phyloP scores from a whole-genome alignment of 2,113 vertebrate species.

The Pontoporia blainvillei region DNA sequence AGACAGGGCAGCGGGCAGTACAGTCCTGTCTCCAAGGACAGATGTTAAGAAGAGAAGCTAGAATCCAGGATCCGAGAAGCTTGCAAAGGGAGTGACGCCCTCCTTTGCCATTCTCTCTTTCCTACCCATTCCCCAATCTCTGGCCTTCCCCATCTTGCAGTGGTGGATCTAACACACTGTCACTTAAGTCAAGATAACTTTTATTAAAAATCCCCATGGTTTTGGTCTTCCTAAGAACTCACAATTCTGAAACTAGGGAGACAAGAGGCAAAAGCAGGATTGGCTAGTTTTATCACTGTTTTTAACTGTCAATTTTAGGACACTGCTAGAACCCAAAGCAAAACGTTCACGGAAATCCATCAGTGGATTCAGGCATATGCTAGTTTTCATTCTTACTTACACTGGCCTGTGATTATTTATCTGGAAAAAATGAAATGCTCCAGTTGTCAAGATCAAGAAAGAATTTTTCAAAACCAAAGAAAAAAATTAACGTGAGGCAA shows the following conservation, averaged over 20 bases:
- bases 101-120: not conserved
- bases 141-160: too few species aligned
- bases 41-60: not conserved
- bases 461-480: not conserved
- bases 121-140: not conserved
- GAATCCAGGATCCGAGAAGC: not conserved
- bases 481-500: not conserved
- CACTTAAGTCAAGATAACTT: not conserved
- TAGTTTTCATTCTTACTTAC: not conserved
- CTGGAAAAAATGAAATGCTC: not conserved
- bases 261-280: not conserved
- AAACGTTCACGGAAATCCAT: not conserved
- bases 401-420: not conserved
- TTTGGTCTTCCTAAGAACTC: not conserved
- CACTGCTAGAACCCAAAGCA: not conserved
- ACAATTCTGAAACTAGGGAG: not conserved
- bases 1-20: not conserved
- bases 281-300: not conserved
- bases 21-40: not conserved
- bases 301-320: not conserved
- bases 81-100: not conserved
- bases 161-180: not conserved
- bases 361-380: not conserved
- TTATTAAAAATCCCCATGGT: not conserved
- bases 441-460: not conserved